Evolutionary conservation across 1,140 invertebrate genomes (phyloP), one percentile per base, ranked within the genome.

Genomic region (Nephila pilipes): DNA sequence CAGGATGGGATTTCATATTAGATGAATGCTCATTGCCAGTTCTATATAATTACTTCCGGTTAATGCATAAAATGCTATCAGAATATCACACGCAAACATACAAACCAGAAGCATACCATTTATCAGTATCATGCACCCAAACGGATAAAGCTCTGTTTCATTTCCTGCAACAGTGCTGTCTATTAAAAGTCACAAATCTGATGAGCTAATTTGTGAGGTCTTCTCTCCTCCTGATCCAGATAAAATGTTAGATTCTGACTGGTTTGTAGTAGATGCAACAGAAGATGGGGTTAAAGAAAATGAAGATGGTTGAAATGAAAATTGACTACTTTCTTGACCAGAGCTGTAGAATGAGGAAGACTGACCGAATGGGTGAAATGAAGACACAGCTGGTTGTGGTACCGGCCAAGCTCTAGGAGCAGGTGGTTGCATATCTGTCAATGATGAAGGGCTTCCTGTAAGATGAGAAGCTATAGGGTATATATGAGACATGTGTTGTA

Each of bases 361-460:
- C 92, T 93, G 92, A 93, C 92, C 85, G 83, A 89, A 93, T 81
- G 85, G 92, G 79, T 89, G 92, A 89, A 93, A 93, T 83, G 92
- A 89, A 87, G 85, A 81, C 85, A 87, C 85, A 60, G 92, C 20
- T 87, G 92, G 54, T 55, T 93, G 92, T 32, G 91, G 91, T 46
- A 87, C 65, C n/a, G 75, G 87, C 92, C 87, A 93, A 32, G 87
- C 87, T 65, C 91, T 87, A 29, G 91, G 91, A 92, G 80, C 90
- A 29, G 75, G 79, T 65, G 90, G 90, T 46, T 93, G 91, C 57
- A 87, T 93, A 79, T 93, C 91, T 93, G 91, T 16, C 46, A 93
- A 58, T 36, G 75, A 83, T 63, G 75, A 83, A 65, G 92, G 75
- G 38, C 20, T 83, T 46, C 69, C 75, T 83, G 85, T 12, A 54